Evolutionary conservation across 1,140 invertebrate genomes (phyloP), one percentile per base, ranked within the genome.

Genomic region (Neodiprion lecontei): DNA sequence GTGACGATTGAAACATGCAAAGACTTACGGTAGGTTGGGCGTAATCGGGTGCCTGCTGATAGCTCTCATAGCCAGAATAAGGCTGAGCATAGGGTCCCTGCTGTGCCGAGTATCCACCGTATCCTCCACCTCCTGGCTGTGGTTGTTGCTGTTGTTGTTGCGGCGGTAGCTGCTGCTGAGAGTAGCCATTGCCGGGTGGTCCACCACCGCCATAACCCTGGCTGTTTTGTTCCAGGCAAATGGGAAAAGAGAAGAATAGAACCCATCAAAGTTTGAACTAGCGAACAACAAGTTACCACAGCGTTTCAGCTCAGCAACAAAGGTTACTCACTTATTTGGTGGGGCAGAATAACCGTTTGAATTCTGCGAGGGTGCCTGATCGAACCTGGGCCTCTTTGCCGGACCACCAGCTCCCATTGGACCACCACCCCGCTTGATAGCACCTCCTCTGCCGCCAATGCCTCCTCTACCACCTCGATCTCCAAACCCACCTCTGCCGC

Each of bases 41-140:
- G 68, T 88, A 88, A 77, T 89, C 87, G 48, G 86, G 82, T 65
- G 87, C 84, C 50, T 87, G 84, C 72, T 86, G 87, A 72, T 89
- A 89, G 71, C 82, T 88, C 76, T 89, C 88, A 23, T 89, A 89
- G 0, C 86, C 85, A 75, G 86, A 86, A 81, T 89, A 89, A 2
- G 86, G 82, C 47, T 86, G 21, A 5, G 21, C 87, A 7, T 88
- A 87, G 65, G 83, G 79, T 50, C 79, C 75, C 40, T 47, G 21
- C 21, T 47, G 21, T 5, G 67, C 40, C 0, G 21, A 23, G 17
- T 47, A 21, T 23, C 67, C 67, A 14, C 67, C 67, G 8, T 47
- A 21, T 12, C 40, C 40, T 17, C 67, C 67, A 48, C 77, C 76
- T 48, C 84, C 83, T 50, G 87, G 86, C 74, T 83, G 21, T 23